These are phyloP conservation scores for Pristionchus fissidentatus DNA, from an alignment of 2,888 invertebrate genomes.

Conservation along the genomic window DNA sequence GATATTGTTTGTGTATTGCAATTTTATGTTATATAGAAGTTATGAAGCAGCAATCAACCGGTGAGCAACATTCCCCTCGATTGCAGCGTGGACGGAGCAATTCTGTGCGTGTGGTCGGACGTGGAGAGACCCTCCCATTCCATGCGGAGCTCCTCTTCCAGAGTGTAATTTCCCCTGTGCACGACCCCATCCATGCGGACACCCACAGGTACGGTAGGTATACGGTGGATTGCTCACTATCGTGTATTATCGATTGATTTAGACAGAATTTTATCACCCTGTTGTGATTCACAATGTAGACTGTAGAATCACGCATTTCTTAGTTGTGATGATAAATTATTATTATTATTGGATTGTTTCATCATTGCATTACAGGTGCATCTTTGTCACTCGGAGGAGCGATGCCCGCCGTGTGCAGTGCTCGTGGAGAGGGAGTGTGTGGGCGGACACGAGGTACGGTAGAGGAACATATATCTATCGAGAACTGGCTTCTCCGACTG, in stretches of 20 bases:
- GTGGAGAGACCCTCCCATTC: slow-evolving; percentile 90
- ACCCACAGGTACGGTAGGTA: slow-evolving; percentile 53
- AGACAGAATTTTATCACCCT: not conserved
- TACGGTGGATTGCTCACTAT: not conserved
- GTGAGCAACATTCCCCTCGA: not conserved
- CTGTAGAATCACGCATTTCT: too few relatives aligned
- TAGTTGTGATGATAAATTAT: too few relatives aligned
- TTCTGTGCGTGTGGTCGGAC: slow-evolving; percentile 91
- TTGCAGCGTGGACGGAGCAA: slow-evolving; percentile 86
- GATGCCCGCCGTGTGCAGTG: slow-evolving; percentile 89
- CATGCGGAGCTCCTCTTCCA: slow-evolving; percentile 91
- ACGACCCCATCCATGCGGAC: slow-evolving; percentile 83
- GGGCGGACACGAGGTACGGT: slow-evolving; percentile 80
- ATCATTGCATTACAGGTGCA: slow-evolving; percentile 35
- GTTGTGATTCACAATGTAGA: too few relatives aligned
- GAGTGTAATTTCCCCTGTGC: slow-evolving; percentile 86
- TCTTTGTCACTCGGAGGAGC: slow-evolving; percentile 76
- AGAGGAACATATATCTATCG: not conserved
- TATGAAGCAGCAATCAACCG: not conserved
- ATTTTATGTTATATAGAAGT: not conserved
- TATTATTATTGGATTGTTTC: too few relatives aligned
- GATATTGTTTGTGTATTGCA: not conserved
- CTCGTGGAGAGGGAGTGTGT: slow-evolving; percentile 89
- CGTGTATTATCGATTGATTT: not conserved
- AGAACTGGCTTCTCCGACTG: too few relatives aligned